A percentile compares a stretch with the other conserved stretches of the same genome.
Conservation (phyloP, 2,888 invertebrate genomes). For the Eupithecia abbreviata region DNA sequence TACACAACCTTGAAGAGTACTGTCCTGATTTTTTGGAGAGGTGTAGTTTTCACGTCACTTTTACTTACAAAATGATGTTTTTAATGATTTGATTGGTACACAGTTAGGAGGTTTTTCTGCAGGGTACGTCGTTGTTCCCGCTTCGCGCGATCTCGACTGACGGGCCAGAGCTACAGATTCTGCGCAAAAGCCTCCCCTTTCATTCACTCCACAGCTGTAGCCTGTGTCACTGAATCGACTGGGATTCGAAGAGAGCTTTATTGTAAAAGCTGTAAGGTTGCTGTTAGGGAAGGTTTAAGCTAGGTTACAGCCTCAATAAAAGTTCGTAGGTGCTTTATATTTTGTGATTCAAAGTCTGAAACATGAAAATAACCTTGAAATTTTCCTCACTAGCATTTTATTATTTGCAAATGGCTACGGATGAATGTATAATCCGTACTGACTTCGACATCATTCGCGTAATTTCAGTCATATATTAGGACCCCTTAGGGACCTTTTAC, state of each 20-base stretch:
- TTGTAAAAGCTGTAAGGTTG: not conserved
- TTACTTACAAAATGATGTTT: constrained; percentile 52
- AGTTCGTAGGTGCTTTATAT: not conserved
- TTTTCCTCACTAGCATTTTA: not conserved
- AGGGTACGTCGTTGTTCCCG: constrained; percentile 67
- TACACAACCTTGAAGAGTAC: not conserved
- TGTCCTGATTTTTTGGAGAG: not conserved
- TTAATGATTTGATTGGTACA: constrained; percentile 58
- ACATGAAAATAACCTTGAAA: not conserved
- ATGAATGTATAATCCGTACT: not conserved
- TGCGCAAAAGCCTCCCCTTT: constrained; percentile 80
- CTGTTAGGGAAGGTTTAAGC: not conserved
- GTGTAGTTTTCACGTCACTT: constrained; percentile 1
- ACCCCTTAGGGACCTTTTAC: not conserved
- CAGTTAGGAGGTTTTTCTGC: constrained; percentile 60
- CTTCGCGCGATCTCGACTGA: constrained; percentile 77
- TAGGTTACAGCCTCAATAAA: not conserved
- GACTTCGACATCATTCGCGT: not conserved
- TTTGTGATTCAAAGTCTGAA: not conserved
- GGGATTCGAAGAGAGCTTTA: constrained; percentile 10
- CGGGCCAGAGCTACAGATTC: constrained; percentile 72
- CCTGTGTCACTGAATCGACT: constrained; percentile 16
- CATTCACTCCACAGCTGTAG: constrained; percentile 68
- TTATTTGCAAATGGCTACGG: not conserved
- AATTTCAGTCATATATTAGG: constrained; percentile 1